These are phyloP conservation scores for Ceratotherium simum DNA, from an alignment of 2,113 vertebrate species.

Conservation along the genomic window DNA sequence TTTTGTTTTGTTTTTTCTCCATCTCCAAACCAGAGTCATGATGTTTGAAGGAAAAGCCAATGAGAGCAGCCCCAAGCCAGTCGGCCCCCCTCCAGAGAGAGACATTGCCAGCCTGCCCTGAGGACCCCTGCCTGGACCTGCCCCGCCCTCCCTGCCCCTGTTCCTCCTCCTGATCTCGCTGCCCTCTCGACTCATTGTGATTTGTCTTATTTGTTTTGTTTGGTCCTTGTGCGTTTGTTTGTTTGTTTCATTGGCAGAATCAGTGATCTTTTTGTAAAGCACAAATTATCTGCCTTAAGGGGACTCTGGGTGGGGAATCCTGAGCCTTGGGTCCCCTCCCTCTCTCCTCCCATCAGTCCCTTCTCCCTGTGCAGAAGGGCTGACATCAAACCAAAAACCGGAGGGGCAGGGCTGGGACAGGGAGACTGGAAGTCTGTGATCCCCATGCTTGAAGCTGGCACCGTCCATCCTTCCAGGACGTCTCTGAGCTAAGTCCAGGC, in stretches of 20 bases:
- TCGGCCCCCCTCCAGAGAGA: slow-evolving; percentile 95
- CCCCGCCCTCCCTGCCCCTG: not conserved
- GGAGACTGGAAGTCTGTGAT: not conserved
- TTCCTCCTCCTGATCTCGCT: not conserved
- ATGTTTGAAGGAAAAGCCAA: slow-evolving; percentile 98
- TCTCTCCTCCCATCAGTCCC: not conserved
- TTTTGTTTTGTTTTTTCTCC: not conserved
- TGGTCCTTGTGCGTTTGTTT: not conserved
- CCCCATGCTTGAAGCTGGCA: not conserved
- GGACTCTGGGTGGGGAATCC: slow-evolving; percentile 78
- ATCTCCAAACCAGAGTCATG: slow-evolving; percentile 91
- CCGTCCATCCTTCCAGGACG: not conserved
- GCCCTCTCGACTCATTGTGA: slow-evolving; percentile 63
- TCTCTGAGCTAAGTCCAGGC: slow-evolving; percentile 53
- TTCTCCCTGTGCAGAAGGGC: not conserved
- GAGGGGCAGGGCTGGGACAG: not conserved
- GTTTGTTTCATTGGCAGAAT: slow-evolving; percentile 64
- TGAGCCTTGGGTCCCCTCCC: not conserved
- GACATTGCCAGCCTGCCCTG: slow-evolving; percentile 97
- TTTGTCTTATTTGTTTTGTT: not conserved
- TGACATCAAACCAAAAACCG: slow-evolving; percentile 68
- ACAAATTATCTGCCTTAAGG: slow-evolving; percentile 84
- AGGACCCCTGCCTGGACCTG: slow-evolving; percentile 62
- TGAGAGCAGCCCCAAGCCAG: slow-evolving; percentile 88
- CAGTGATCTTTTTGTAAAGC: slow-evolving; percentile 74